Evolutionary conservation across 2,888 invertebrate genomes (phyloP).

Genomic region (Meandrusa payeni): DNA sequence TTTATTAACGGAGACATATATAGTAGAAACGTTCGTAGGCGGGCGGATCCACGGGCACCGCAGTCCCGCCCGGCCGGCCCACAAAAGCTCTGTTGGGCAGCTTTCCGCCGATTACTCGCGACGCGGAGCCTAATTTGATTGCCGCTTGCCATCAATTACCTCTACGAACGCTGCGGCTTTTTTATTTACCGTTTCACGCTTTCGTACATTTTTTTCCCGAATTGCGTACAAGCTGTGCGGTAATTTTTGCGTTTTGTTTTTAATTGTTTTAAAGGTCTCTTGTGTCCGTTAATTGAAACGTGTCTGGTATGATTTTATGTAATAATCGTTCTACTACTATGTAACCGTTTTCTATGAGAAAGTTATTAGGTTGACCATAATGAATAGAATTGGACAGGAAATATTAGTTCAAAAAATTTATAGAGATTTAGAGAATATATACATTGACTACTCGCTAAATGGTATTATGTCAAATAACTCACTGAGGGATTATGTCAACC

Average conservation of each 20-base stretch:
- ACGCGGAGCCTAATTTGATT: constrained; percentile 76
- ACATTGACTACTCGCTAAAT: no score
- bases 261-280: no score
- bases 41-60: constrained; percentile 1
- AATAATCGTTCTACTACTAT: no score
- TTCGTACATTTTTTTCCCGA: constrained; percentile 41
- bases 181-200: constrained; percentile 62
- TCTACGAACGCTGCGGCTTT: constrained; percentile 53
- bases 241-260: not conserved
- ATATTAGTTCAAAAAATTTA: no score
- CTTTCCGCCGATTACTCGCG: constrained; percentile 76
- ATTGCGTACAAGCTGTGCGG: constrained; percentile 15
- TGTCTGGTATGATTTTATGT: no score
- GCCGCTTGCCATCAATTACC: constrained; percentile 74
- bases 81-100: constrained; percentile 68
- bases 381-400: no score
- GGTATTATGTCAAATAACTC: no score
- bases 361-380: no score
- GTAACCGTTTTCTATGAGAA: no score
- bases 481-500: no score
- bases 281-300: no score
- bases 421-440: no score
- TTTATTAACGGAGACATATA: constrained; percentile 8
- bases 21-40: not conserved
- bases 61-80: constrained; percentile 36